Evolutionary conservation across 2,888 invertebrate genomes (phyloP), one percentile per base, ranked within the genome.

Genomic region (Eudemis profundana): DNA sequence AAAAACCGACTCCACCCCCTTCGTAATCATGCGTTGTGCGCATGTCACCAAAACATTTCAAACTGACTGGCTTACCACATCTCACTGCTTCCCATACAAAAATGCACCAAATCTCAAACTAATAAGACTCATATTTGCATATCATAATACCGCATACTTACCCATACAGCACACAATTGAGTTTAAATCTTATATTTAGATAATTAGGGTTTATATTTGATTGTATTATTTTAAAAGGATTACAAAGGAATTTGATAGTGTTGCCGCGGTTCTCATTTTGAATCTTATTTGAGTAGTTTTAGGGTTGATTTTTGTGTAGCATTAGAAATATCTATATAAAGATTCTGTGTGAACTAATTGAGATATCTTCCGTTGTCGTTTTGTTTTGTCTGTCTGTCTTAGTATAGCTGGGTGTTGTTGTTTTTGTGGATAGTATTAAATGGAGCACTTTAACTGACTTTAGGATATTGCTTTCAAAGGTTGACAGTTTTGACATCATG

Each of bases 11-110:
- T 89, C 87, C 69, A 85, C 33, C 42, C 59, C 36, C 77, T 78
- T 75, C 60, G 23, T 77, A 77, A 74, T 73, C 78, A 70, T 70
- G 70, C 78, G 76, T 80, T 85, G 83, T 83, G 84, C 81, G 83
- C 89, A 87, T 92, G 92, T 92, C 91, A 92, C 90, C 90, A 90
- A 90, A 90, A 90, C 90, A 90, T 90, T 90, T 90, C 86, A 87
- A 86, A 85, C 86, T 78, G 81, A 81, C 83, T 85, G 81, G 76
- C 68, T 78, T 78, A 74, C 72, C 76, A 73, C 77, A 80, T 76
- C 77, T 75, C 67, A 65, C 65, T 64, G 71, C 69, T 65, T 51
- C 23, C 17, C 69, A 71, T 49, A 61, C 54, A 67, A 79, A 74
- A 70, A 68, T 65, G 64, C 33, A 75, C 79, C 67, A 51, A 77